These are phyloP conservation scores for Psittacara wagleri DNA, from an alignment of 2,113 vertebrate species.

Conservation along the genomic window DNA sequence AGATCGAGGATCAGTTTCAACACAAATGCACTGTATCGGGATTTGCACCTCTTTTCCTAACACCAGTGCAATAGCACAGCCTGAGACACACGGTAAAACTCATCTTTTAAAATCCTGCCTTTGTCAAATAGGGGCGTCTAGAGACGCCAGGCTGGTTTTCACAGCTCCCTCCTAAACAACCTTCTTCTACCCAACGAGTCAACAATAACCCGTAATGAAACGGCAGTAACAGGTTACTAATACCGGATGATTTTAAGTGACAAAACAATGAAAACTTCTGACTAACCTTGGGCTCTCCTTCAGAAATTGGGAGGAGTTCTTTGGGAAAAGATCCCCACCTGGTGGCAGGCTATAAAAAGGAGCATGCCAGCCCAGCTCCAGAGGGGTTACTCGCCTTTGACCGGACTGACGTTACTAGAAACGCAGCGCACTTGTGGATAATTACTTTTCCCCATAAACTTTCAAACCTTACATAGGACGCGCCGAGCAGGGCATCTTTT, in stretches of 20 bases:
- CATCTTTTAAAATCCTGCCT: background rate
- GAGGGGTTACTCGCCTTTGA: too few relatives aligned
- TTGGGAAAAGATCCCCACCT: conserved; percentile 66
- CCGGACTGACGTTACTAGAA: background rate
- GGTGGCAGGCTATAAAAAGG: conserved; percentile 22
- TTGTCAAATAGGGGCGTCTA: background rate
- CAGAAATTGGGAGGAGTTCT: background rate
- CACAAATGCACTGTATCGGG: background rate
- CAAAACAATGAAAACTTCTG: background rate
- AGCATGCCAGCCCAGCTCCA: background rate
- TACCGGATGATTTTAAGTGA: background rate
- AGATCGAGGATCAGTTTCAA: background rate
- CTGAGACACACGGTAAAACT: background rate
- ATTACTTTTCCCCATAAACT: background rate
- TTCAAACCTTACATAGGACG: background rate
- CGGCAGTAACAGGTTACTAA: background rate
- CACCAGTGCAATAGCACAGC: background rate
- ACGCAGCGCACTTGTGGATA: rapidly evolving
- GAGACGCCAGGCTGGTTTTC: background rate
- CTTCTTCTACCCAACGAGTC: background rate
- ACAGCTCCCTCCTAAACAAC: background rate
- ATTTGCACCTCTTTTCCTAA: background rate
- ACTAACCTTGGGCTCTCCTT: background rate
- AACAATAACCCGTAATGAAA: background rate
- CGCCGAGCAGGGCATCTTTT: background rate